These are phyloP conservation scores for Sebastes reedi DNA, from an alignment of 2,797 vertebrate genomes.

Conservation along the genomic window DNA sequence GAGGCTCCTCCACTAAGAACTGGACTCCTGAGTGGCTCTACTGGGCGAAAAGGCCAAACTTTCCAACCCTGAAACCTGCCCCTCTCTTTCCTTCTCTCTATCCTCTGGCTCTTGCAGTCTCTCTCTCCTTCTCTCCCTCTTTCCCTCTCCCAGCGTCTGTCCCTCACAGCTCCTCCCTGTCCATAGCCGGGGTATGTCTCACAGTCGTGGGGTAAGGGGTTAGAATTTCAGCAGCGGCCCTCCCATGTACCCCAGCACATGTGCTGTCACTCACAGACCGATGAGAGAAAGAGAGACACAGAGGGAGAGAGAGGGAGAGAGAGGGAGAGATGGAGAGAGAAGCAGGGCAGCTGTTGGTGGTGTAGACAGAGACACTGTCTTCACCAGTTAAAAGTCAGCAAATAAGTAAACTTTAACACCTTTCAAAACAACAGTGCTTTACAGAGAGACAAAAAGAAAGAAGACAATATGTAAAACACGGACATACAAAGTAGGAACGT, in stretches of 20 bases:
- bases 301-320: conserved; percentile 22
- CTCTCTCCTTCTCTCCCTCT: conserved; percentile 48
- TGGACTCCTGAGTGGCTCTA: conserved; percentile 24
- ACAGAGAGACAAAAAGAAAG: not conserved
- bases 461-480: not conserved
- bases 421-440: too few relatives aligned
- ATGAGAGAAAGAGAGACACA: conserved; percentile 28
- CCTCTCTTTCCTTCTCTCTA: conserved; percentile 34
- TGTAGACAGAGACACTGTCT: conserved; percentile 54
- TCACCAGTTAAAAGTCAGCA: conserved; percentile 11
- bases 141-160: conserved; percentile 59
- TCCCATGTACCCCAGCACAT: conserved; percentile 79
- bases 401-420: conserved; percentile 32
- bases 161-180: conserved; percentile 75
- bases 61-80: conserved; percentile 37
- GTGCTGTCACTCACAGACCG: conserved; percentile 79
- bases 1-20: not conserved
- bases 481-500: not conserved
- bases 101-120: conserved; percentile 31
- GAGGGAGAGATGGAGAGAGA: conserved; percentile 52
- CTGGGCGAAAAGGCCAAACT: conserved; percentile 40
- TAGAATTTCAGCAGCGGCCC: conserved; percentile 78
- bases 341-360: conserved; percentile 77
- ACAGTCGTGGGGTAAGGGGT: conserved; percentile 69
- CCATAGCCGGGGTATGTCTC: conserved; percentile 74